Conservation (phyloP, 2,888 invertebrate species). For the Chrysolina americana region DNA sequence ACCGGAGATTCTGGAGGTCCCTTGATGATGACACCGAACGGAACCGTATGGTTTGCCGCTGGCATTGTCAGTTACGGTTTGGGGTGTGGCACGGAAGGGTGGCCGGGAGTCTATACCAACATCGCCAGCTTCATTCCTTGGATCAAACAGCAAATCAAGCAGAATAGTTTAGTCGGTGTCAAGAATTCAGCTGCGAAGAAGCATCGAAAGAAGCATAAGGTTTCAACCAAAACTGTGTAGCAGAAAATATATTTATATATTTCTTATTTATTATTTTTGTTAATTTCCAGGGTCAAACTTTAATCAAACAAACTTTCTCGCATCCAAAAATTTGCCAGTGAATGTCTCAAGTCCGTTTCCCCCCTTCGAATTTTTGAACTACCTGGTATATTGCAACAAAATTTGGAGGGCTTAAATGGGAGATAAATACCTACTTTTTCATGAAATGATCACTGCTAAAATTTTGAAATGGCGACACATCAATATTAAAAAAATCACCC, state of each 20-base stretch:
- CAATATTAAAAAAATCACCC: no score
- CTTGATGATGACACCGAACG: constrained; percentile 73
- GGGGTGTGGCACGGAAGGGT: constrained; percentile 70
- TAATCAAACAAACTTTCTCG: no score
- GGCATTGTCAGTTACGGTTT: constrained; percentile 81
- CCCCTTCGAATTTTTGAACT: no score
- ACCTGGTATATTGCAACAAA: no score
- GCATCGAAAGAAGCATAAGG: constrained; percentile 20
- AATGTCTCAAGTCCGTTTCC: no score
- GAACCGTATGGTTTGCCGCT: constrained; percentile 68
- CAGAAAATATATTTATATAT: neutral
- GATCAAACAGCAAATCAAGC: constrained; percentile 69
- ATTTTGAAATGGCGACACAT: no score
- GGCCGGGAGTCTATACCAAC: constrained; percentile 81
- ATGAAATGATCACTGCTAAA: no score
- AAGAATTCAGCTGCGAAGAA: constrained; percentile 42
- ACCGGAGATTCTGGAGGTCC: constrained; percentile 88
- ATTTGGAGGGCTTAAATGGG: no score
- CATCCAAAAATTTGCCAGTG: no score
- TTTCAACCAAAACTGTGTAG: neutral
- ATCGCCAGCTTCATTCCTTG: constrained; percentile 75
- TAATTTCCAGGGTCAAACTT: no score
- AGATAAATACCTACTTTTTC: no score
- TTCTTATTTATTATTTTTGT: neutral
- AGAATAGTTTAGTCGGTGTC: constrained; percentile 61